A percentile compares a stretch with the other conserved stretches of the same genome.
These are phyloP conservation scores for Promerops cafer DNA, from an alignment of 2,113 vertebrate genomes.

Conservation along the genomic window DNA sequence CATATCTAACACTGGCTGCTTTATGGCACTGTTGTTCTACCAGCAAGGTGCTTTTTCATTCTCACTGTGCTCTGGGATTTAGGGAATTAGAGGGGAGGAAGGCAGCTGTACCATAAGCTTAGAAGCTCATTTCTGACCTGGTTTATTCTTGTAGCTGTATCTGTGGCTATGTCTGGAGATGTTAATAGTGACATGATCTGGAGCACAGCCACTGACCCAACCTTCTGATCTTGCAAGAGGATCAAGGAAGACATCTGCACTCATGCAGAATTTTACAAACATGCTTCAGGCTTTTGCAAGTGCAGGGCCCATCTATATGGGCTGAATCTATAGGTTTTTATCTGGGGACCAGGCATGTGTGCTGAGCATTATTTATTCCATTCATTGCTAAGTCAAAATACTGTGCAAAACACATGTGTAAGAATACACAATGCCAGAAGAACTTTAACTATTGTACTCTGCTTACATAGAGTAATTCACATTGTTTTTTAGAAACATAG, in stretches of 20 bases:
- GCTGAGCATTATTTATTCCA: not conserved
- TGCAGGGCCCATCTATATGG: not conserved
- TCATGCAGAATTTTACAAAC: not conserved
- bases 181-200: constrained; percentile 10
- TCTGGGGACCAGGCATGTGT: not conserved
- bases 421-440: not conserved
- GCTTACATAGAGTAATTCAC: not conserved
- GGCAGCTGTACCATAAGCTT: not conserved
- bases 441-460: not conserved
- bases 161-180: not conserved
- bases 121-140: not conserved
- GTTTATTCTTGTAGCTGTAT: not conserved
- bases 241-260: not conserved
- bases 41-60: not conserved
- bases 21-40: not conserved
- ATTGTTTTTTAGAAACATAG: not conserved
- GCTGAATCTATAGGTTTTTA: not conserved
- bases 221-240: not conserved
- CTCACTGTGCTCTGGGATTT: not conserved
- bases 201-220: not conserved
- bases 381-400: not conserved
- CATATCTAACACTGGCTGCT: not conserved
- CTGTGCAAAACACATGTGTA: not conserved
- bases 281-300: not conserved
- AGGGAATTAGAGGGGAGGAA: not conserved